Evolutionary conservation across 2,113 vertebrate species (phyloP).

Genomic region (Holacanthus passer): DNA sequence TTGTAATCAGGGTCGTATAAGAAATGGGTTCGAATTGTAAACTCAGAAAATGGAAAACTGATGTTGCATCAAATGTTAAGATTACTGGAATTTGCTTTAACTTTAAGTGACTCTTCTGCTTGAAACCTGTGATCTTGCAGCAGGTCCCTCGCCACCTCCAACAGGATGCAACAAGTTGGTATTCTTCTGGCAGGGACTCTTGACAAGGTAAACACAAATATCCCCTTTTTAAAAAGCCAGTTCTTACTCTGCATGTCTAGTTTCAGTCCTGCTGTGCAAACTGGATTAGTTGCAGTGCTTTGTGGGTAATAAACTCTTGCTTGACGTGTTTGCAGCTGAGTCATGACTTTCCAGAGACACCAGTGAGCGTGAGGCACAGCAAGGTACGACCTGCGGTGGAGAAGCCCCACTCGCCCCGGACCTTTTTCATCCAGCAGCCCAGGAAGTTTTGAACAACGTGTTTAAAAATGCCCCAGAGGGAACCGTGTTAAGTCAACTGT

Average conservation of each 20-base stretch:
- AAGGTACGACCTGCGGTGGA: conserved; percentile 89
- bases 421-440: conserved; percentile 93
- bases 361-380: conserved; percentile 88
- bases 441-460: conserved; percentile 88
- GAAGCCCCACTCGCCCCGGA: conserved; percentile 85
- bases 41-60: neutral
- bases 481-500: conserved; percentile 35
- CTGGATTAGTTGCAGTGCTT: neutral
- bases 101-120: neutral
- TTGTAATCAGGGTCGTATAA: no score
- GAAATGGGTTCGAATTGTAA: neutral
- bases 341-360: conserved; percentile 89
- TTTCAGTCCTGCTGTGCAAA: neutral
- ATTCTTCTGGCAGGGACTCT: conserved; percentile 86
- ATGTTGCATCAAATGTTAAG: neutral
- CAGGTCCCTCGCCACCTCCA: conserved; percentile 81
- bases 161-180: conserved; percentile 86
- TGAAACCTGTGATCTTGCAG: conserved; percentile 45
- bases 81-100: neutral
- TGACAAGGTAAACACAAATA: conserved; percentile 87
- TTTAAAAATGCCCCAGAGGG: neutral
- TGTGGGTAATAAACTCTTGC: conserved; percentile 17
- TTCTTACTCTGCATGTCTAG: neutral
- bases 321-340: conserved; percentile 75
- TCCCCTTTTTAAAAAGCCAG: neutral